Evolutionary conservation across 2,113 vertebrate species (phyloP).

Genomic region (Diglossa brunneiventris): DNA sequence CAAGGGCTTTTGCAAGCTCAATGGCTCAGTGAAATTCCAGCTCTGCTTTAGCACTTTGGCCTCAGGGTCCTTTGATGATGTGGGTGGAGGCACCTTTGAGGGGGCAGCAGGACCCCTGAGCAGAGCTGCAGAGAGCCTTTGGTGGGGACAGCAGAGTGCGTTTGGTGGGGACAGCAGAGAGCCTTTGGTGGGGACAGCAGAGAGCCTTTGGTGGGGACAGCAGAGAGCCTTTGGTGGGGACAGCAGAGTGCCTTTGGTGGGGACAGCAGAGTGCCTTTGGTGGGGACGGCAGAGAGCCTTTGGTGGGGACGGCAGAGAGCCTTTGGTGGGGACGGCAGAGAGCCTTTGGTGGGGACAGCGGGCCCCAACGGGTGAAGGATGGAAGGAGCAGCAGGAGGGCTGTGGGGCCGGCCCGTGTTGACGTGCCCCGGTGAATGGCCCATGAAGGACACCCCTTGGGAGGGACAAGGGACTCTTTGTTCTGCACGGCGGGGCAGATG

Average conservation of each 20-base stretch:
- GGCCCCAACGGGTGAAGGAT: rapidly evolving
- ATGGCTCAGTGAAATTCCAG: not conserved
- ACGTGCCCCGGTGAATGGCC: not conserved
- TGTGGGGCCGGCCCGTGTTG: rapidly evolving
- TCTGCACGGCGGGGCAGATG: not conserved
- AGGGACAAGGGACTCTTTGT: not conserved
- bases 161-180: not conserved
- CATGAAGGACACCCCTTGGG: not conserved
- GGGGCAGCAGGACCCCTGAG: not conserved
- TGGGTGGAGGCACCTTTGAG: not conserved
- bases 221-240: not conserved
- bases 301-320: not conserved
- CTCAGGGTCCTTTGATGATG: rapidly evolving
- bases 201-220: too few relatives aligned
- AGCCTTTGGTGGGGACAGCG: rapidly evolving
- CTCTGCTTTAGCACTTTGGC: rapidly evolving
- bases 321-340: not conserved
- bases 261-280: not conserved
- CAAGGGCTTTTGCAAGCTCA: not conserved
- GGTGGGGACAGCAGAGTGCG: not conserved
- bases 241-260: too few relatives aligned
- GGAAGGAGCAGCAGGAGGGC: rapidly evolving
- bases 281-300: not conserved
- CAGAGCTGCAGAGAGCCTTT: not conserved
- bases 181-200: not conserved